Conservation (phyloP, 2,888 invertebrate species). For the Augiades crinisus region DNA sequence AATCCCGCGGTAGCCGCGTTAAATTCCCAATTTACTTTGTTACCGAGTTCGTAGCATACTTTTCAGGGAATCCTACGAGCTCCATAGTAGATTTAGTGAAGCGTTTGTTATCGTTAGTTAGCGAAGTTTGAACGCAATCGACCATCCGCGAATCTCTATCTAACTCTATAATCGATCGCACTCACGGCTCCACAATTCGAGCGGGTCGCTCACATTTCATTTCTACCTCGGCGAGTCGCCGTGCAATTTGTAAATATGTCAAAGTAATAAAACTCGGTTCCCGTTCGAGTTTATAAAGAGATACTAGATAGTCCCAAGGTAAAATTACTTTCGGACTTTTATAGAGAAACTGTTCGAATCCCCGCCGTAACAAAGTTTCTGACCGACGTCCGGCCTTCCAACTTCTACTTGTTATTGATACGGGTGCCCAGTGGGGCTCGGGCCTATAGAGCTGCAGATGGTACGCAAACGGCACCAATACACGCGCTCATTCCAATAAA, state of each 20-base stretch:
- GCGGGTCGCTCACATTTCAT: slow-evolving; percentile 31
- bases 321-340: slow-evolving; percentile 67
- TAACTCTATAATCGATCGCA: slow-evolving; percentile 34
- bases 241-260: slow-evolving; percentile 41
- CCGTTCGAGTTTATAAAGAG: slow-evolving; percentile 54
- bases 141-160: slow-evolving; percentile 29
- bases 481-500: slow-evolving; percentile 55
- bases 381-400: slow-evolving; percentile 46
- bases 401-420: slow-evolving; percentile 70
- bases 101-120: slow-evolving; percentile 67
- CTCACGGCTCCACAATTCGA: slow-evolving; percentile 30
- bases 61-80: slow-evolving; percentile 62
- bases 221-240: slow-evolving; percentile 28
- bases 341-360: slow-evolving; percentile 61
- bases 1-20: slow-evolving; percentile 67
- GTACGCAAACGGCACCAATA: slow-evolving; percentile 50
- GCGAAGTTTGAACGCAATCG: slow-evolving; percentile 41
- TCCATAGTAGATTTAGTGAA: slow-evolving; percentile 60
- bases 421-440: slow-evolving; percentile 42
- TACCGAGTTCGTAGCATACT: slow-evolving; percentile 66
- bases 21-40: slow-evolving; percentile 76
- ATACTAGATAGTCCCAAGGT: slow-evolving; percentile 58
- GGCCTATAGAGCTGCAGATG: slow-evolving; percentile 55
- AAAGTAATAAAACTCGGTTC: slow-evolving; percentile 48
- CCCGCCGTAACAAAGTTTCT: slow-evolving; percentile 60